A percentile compares a stretch with the other conserved stretches of the same genome.
phyloP scores from a whole-genome alignment of 2,888 invertebrate species.

The Troides helena region DNA sequence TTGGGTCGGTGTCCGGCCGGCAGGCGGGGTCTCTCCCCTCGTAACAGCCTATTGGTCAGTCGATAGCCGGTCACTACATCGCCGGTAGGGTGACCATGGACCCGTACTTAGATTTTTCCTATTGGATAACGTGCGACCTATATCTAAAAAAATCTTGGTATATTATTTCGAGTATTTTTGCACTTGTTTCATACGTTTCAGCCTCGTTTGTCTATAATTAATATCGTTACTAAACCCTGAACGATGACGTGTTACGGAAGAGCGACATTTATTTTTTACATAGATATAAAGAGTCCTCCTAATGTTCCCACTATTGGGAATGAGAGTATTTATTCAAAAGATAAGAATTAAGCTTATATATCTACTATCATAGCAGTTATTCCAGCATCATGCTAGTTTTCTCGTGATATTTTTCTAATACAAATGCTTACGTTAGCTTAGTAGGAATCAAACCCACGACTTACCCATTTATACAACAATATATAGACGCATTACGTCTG shows the following conservation, averaged over 20 bases:
- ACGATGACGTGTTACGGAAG: not conserved
- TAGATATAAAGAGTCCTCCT: no score
- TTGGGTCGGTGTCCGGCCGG: slow-evolving; percentile 46
- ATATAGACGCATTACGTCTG: slow-evolving; percentile 15
- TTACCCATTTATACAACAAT: not conserved
- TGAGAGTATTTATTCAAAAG: no score
- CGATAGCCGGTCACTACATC: slow-evolving; percentile 14
- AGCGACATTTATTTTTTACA: not conserved
- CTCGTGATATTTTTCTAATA: no score
- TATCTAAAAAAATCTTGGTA: no score
- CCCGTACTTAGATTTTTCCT: slow-evolving; percentile 11
- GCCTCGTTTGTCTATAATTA: not conserved
- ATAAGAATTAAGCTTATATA: no score
- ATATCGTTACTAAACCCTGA: not conserved
- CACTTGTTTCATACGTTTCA: not conserved
- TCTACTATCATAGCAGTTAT: no score
- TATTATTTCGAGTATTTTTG: no score
- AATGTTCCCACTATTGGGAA: no score
- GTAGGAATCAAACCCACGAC: no score
- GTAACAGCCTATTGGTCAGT: slow-evolving; percentile 60
- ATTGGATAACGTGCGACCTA: not conserved
- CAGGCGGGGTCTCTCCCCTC: slow-evolving; percentile 46
- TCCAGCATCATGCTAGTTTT: no score
- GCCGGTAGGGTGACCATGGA: slow-evolving; percentile 22
- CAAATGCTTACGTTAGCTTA: no score